Conservation (phyloP, 2,888 invertebrate genomes). For the Nephrocerus scutellatus region DNA sequence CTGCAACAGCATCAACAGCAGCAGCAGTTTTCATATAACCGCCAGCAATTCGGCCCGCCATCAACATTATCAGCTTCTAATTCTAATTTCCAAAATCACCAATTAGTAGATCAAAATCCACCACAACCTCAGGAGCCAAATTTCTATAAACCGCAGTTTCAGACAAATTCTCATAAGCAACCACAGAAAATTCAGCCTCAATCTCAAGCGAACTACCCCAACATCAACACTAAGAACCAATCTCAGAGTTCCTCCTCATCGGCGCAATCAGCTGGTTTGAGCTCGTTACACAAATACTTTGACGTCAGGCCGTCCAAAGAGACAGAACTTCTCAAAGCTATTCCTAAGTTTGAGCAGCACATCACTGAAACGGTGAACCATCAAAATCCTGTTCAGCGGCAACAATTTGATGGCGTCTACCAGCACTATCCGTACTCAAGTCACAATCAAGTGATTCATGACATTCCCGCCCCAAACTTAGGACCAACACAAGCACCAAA, state of each 20-base stretch:
- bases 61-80: too few relatives aligned
- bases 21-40: too few relatives aligned
- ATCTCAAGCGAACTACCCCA: constrained; percentile 26
- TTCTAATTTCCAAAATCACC: too few relatives aligned
- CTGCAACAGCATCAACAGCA: constrained; percentile 27
- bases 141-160: constrained; percentile 30
- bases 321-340: constrained; percentile 67
- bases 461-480: constrained; percentile 44
- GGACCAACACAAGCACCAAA: constrained; percentile 27
- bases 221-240: constrained; percentile 38
- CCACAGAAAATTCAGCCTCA: constrained; percentile 18
- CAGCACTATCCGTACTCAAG: constrained; percentile 18
- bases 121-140: constrained; percentile 41
- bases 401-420: constrained; percentile 21
- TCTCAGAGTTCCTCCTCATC: constrained; percentile 40
- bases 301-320: constrained; percentile 50
- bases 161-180: constrained; percentile 5
- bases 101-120: constrained; percentile 36
- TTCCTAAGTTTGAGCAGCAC: constrained; percentile 75
- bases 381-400: constrained; percentile 34
- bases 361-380: constrained; percentile 51
- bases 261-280: constrained; percentile 38
- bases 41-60: constrained; percentile 27
- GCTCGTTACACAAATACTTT: constrained; percentile 36
- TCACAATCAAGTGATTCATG: constrained; percentile 42